Percentiles rank a stretch among this genome's conserved stretches.
phyloP scores from a whole-genome alignment of 2,113 vertebrate species.

The Perca schrenkii region DNA sequence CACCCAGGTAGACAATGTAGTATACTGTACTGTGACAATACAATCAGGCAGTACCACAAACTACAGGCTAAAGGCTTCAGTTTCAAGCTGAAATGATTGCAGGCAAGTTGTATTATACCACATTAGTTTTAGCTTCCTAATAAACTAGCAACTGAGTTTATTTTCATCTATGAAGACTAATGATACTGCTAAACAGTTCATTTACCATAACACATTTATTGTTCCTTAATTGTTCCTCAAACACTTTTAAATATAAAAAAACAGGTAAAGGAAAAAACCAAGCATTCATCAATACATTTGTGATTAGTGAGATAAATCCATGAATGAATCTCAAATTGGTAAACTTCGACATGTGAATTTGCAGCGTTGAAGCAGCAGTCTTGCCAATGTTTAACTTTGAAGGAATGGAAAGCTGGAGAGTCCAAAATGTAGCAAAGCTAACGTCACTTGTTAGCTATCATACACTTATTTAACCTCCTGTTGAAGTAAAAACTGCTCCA shows the following conservation, averaged over 20 bases:
- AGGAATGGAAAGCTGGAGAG: too few species aligned
- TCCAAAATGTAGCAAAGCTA: too few species aligned
- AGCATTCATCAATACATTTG: background rate
- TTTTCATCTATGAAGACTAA: background rate
- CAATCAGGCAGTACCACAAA: background rate
- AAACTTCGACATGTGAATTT: too few species aligned
- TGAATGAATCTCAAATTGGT: too few species aligned
- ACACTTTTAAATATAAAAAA: background rate
- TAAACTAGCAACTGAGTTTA: background rate
- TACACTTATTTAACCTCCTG: too few species aligned
- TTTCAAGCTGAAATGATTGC: background rate
- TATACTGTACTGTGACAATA: background rate
- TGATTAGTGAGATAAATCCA: too few species aligned
- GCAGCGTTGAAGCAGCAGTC: too few species aligned
- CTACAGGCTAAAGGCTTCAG: background rate
- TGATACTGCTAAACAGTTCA: background rate
- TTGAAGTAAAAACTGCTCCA: too few species aligned
- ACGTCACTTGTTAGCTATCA: too few species aligned
- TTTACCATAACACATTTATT: background rate
- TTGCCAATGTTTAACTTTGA: too few species aligned
- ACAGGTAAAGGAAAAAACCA: background rate
- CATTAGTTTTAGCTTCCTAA: background rate
- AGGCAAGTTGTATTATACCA: background rate
- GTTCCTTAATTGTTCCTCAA: background rate
- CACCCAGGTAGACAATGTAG: background rate